Evolutionary conservation across 2,797 vertebrate species (phyloP).

Genomic region (Knipowitschia caucasica): DNA sequence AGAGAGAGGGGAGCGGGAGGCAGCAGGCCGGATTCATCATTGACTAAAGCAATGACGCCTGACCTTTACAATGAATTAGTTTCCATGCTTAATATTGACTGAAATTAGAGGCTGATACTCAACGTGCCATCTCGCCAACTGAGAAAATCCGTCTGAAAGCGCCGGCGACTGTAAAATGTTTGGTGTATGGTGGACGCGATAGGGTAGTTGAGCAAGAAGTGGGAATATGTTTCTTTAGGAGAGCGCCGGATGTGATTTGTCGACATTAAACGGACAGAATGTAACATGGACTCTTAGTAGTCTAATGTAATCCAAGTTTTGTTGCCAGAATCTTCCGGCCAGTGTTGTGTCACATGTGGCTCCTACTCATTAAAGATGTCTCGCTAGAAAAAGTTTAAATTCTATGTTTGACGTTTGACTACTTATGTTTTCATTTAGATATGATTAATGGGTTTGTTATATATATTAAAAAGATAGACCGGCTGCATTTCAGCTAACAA

Average conservation of each 20-base stretch:
- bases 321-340: too few species aligned
- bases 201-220: constrained; percentile 70
- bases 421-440: too few species aligned
- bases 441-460: too few species aligned
- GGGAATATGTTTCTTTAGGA: constrained; percentile 74
- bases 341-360: too few species aligned
- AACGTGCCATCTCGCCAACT: constrained; percentile 82
- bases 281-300: too few species aligned
- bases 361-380: too few species aligned
- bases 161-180: constrained; percentile 64
- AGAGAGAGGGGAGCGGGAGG: constrained; percentile 46
- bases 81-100: constrained; percentile 91
- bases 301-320: too few species aligned
- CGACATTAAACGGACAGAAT: too few species aligned
- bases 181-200: constrained; percentile 58
- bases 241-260: constrained; percentile 72
- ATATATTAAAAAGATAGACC: too few species aligned
- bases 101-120: constrained; percentile 89
- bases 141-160: constrained; percentile 74
- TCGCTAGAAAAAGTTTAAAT: too few species aligned
- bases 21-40: constrained; percentile 85
- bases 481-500: too few species aligned
- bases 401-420: too few species aligned
- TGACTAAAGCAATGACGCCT: constrained; percentile 91
- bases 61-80: constrained; percentile 92